These are phyloP conservation scores for Mantis religiosa DNA, from an alignment of 2,888 invertebrate genomes.

Conservation along the genomic window DNA sequence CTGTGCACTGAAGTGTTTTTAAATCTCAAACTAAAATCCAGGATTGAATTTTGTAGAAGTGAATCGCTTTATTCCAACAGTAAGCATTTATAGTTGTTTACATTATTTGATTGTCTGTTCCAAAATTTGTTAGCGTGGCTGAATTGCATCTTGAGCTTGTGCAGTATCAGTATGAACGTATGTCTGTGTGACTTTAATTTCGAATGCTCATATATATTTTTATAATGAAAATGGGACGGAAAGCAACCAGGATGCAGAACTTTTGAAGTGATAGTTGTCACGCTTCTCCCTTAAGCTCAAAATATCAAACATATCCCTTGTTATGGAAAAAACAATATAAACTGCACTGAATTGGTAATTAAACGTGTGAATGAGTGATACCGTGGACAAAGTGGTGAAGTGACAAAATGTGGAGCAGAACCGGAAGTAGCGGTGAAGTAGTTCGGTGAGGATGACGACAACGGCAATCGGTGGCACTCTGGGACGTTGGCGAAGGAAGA, in stretches of 20 bases:
- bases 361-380: not conserved
- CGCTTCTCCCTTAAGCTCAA: not conserved
- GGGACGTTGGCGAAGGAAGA: slow-evolving; percentile 17
- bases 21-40: too few species aligned
- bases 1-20: too few species aligned
- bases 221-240: not conserved
- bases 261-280: not conserved
- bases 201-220: not conserved
- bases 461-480: slow-evolving; percentile 10
- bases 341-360: not conserved
- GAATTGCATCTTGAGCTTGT: too few species aligned
- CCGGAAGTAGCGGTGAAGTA: not conserved
- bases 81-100: too few species aligned
- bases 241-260: not conserved
- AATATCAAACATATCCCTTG: not conserved
- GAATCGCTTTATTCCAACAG: too few species aligned
- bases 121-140: too few species aligned
- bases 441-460: not conserved
- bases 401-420: not conserved
- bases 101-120: too few species aligned
- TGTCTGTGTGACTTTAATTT: too few species aligned
- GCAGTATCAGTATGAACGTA: too few species aligned
- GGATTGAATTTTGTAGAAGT: too few species aligned
- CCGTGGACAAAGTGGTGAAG: not conserved
- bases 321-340: not conserved